Percentiles rank a stretch among this genome's conserved stretches.
Conservation (phyloP, 2,113 vertebrate genomes). For the Datnioides undecimradiatus region DNA sequence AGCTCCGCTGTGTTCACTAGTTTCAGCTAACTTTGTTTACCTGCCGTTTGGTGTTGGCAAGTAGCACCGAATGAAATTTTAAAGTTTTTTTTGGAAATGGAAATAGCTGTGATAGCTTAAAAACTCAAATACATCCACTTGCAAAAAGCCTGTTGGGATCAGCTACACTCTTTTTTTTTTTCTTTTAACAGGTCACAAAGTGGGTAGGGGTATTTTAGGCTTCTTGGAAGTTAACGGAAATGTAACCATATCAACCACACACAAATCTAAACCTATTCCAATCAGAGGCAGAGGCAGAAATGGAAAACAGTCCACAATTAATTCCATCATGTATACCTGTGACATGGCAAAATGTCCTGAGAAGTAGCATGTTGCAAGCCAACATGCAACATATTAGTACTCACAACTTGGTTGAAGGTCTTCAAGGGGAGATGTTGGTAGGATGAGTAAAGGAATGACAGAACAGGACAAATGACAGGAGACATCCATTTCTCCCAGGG, state of each 20-base stretch:
- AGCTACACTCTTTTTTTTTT: neutral
- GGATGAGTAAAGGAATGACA: neutral
- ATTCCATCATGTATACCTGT: neutral
- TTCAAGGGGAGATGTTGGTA: neutral
- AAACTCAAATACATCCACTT: no score
- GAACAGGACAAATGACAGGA: neutral
- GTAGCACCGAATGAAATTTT: neutral
- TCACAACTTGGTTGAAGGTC: slow-evolving; percentile 3
- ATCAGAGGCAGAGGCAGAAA: neutral
- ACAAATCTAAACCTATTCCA: neutral
- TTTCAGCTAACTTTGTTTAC: neutral
- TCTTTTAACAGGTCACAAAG: neutral
- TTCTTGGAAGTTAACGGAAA: neutral
- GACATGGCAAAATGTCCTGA: neutral
- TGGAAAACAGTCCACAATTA: neutral
- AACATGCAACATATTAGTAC: neutral
- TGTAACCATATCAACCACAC: neutral
- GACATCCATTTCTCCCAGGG: neutral
- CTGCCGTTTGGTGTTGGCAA: neutral
- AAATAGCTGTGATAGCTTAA: neutral
- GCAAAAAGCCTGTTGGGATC: neutral
- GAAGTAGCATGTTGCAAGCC: neutral
- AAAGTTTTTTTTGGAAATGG: neutral
- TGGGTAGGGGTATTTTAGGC: neutral
- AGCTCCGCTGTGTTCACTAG: neutral